Base-by-base conservation (phyloP, 2,797 vertebrate species). In the Acanthurus tractus region DNA sequence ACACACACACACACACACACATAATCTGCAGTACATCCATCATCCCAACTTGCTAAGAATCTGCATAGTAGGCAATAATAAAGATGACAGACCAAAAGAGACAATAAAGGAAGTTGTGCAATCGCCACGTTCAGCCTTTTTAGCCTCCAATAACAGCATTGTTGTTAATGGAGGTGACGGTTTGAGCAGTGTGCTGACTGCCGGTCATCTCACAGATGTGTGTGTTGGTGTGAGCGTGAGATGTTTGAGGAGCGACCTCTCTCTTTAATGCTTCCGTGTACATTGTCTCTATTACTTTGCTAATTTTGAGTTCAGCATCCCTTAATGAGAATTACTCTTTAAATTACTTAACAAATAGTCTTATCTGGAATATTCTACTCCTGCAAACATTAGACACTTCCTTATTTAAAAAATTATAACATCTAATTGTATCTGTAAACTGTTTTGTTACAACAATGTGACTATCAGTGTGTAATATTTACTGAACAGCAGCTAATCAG, bases 51-150 rank as follows among this genome's bases (percentile, higher is more conserved):
- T 52, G 57, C 54, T 83, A 34, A 5, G 50, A 86, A 89, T 90
- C 17, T 84, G 88, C 90, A 86, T 40, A 76, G 70, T 8, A 54
- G 61, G 85, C 90, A 79, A 88, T 93, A 88, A 90, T 84, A 68
- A 11, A 80, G 78, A 89, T 85, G 89, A 88, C 82, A 83, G 86
- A 92, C 89, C 7, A 34, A 34, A 34, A 34, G 29, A 34, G 29
- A 34, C 29, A 34, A 34, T 85, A 89, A 84, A 81, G 71, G 56
- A 63, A 67, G 81, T 61, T 34, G 76, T 63, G 63, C 69, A 58
- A 68, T 84, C 53, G 59, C 68, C 80, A 73, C 44, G 45, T 59
- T 20, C 13, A 59, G 58, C 55, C 61, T 69, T 56, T 53, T 25
- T 17, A 78, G 70, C 45, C 18, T 25, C 48, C 59, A 84, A 74